Conservation (phyloP, 2,113 vertebrate genomes). For the Elaphurus davidianus region DNA sequence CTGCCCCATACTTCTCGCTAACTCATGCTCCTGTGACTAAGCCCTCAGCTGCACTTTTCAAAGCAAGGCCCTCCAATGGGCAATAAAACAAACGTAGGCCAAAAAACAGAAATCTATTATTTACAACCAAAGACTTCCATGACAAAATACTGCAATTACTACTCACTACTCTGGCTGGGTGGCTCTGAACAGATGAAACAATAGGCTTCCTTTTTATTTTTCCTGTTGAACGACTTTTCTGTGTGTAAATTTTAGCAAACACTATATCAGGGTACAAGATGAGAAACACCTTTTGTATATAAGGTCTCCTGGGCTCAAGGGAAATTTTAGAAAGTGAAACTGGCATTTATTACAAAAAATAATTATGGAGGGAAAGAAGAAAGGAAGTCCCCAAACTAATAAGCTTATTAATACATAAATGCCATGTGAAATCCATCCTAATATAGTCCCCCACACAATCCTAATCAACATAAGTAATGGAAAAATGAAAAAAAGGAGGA, state of each 20-base stretch:
- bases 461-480: not conserved
- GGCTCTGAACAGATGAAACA: not conserved
- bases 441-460: not conserved
- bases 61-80: not conserved
- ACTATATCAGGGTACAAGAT: not conserved
- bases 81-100: not conserved
- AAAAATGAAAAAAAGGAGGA: not conserved
- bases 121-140: not conserved
- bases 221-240: not conserved
- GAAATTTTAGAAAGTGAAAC: not conserved
- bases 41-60: not conserved
- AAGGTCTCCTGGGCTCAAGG: not conserved
- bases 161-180: not conserved
- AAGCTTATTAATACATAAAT: not conserved
- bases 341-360: constrained; percentile 6
- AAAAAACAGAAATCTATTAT: not conserved
- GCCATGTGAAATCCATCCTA: not conserved
- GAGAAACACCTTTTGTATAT: constrained; percentile 3
- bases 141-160: not conserved
- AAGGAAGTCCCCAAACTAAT: not conserved
- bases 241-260: not conserved
- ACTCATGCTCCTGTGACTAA: not conserved
- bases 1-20: too few relatives aligned
- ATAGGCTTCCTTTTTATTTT: constrained; percentile 32
- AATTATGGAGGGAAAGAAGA: not conserved